Evolutionary conservation across 1,140 invertebrate genomes (phyloP).

Genomic region (Aphis gossypii): DNA sequence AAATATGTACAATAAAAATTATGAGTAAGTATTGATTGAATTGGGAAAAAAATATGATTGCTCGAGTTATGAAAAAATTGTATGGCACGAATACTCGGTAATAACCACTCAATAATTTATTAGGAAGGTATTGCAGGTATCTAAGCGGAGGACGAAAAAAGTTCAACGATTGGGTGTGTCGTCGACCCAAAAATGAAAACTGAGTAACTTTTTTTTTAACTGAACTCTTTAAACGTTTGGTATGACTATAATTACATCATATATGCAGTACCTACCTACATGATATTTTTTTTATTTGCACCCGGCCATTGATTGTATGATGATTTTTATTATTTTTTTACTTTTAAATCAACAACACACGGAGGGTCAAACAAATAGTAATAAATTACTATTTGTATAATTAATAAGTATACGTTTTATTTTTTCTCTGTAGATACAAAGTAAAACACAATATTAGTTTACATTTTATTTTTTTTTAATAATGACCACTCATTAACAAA

Average conservation of each 20-base stretch:
- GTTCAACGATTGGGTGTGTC: not conserved
- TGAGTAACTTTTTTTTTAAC: not conserved
- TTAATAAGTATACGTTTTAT: not conserved
- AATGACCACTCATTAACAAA: not conserved
- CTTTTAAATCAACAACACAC: not conserved
- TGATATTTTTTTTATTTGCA: slow-evolving; percentile 23
- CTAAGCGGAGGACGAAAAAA: not conserved
- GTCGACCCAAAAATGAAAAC: slow-evolving; percentile 19
- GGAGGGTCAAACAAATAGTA: not conserved
- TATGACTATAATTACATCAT: not conserved
- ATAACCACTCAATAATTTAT: not conserved
- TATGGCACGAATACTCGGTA: not conserved
- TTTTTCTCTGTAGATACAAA: not conserved
- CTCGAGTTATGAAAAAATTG: not conserved
- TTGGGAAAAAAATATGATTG: not conserved
- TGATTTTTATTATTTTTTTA: not conserved
- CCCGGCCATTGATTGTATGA: not conserved
- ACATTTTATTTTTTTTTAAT: not conserved
- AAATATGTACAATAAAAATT: not conserved
- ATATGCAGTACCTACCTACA: not conserved
- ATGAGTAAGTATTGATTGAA: not conserved
- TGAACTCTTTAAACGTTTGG: not conserved
- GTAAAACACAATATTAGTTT: not conserved
- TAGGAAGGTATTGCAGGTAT: not conserved
- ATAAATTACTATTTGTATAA: slow-evolving; percentile 30